phyloP scores from a whole-genome alignment of 1,140 invertebrate genomes.

The Marisa cornuarietis region DNA sequence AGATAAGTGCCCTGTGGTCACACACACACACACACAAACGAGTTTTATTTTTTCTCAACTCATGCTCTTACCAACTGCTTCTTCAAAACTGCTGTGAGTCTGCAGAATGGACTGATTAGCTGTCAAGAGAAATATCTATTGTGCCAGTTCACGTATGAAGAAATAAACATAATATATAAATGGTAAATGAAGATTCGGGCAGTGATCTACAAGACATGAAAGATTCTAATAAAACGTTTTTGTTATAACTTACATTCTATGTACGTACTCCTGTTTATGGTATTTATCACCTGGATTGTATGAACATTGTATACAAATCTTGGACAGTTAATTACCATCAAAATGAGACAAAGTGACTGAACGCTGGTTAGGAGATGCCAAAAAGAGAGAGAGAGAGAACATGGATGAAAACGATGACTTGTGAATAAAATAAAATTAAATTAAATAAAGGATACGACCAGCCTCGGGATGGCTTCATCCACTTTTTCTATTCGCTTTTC shows the following conservation, averaged over 20 bases:
- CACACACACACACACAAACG: no score
- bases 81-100: constrained; percentile 25
- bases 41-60: background rate
- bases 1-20: background rate
- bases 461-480: constrained; percentile 38
- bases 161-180: background rate
- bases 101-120: constrained; percentile 23
- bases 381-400: background rate
- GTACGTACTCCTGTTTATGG: background rate
- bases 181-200: background rate
- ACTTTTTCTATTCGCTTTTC: constrained; percentile 38
- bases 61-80: constrained; percentile 34
- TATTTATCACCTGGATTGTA: background rate
- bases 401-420: no score
- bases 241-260: background rate
- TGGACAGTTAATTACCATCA: background rate
- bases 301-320: background rate
- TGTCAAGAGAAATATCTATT: constrained; percentile 17
- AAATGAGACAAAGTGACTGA: background rate
- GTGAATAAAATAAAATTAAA: no score
- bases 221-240: background rate
- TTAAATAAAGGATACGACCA: constrained; percentile 42
- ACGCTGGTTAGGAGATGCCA: background rate
- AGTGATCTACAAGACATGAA: background rate
- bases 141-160: background rate